Conservation (phyloP, 2,888 invertebrate species). For the Aromia moschata region DNA sequence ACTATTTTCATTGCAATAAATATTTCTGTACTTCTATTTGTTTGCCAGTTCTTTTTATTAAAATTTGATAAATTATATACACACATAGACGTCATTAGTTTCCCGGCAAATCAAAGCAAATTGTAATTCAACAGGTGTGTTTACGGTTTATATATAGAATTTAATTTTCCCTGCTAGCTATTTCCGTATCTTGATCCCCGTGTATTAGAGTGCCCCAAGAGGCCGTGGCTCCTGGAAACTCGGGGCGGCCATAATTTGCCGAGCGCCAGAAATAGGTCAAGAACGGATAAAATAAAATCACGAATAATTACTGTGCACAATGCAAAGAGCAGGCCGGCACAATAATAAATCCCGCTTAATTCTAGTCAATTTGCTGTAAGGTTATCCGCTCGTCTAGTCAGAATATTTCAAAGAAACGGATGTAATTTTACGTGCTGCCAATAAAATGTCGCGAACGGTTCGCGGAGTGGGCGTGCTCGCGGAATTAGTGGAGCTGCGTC, state of each 20-base stretch:
- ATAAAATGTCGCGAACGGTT: slow-evolving; percentile 53
- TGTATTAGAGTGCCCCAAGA: not conserved
- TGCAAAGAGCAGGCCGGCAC: slow-evolving; percentile 3
- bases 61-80: too few relatives aligned
- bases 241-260: not conserved
- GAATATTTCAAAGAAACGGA: slow-evolving; percentile 52
- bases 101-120: too few relatives aligned
- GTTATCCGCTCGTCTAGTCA: slow-evolving; percentile 50
- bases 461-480: slow-evolving; percentile 52
- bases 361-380: slow-evolving; percentile 51
- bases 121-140: too few relatives aligned
- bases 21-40: too few relatives aligned
- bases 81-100: too few relatives aligned
- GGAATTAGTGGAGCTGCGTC: slow-evolving; percentile 52
- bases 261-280: slow-evolving; percentile 13
- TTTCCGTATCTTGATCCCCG: too few relatives aligned
- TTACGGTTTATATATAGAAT: too few relatives aligned
- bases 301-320: slow-evolving; percentile 17
- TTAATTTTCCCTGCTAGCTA: too few relatives aligned
- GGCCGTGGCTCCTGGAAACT: not conserved
- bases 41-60: too few relatives aligned
- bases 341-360: slow-evolving; percentile 49
- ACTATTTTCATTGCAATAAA: too few relatives aligned
- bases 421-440: slow-evolving; percentile 54
- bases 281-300: slow-evolving; percentile 11